A percentile compares a stretch with the other conserved stretches of the same genome.
These are phyloP conservation scores for Echinarachnius parma DNA, from an alignment of 53 echinoderm and acorn worm genomes.

Conservation along the genomic window DNA sequence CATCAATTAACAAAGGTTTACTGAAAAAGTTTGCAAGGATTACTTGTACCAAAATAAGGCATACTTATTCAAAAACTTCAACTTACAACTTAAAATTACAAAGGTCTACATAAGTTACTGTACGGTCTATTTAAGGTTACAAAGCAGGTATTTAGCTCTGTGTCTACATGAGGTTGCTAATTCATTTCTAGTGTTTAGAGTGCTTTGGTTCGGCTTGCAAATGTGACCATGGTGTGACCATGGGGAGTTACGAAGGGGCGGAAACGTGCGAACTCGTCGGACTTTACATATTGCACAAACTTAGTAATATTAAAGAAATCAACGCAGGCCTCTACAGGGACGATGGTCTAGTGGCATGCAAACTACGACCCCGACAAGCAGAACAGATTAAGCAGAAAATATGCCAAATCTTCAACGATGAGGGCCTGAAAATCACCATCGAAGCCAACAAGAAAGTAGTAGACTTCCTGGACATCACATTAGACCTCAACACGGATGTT, in stretches of 20 bases:
- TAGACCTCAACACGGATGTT: slow-evolving; percentile 23
- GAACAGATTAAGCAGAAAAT: slow-evolving; percentile 30
- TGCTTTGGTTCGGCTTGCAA: too few relatives aligned
- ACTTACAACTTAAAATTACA: too few relatives aligned
- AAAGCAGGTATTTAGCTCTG: too few relatives aligned
- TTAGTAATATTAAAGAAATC: neutral
- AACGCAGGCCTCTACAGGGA: slow-evolving; percentile 41
- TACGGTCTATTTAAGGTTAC: too few relatives aligned
- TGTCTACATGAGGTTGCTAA: too few relatives aligned
- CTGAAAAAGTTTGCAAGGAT: too few relatives aligned
- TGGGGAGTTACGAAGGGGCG: slow-evolving; percentile 42
- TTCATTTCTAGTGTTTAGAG: too few relatives aligned
- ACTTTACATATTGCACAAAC: slow-evolving; percentile 22
- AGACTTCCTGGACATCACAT: slow-evolving; percentile 37
- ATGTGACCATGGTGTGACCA: too few relatives aligned
- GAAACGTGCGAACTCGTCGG: slow-evolving; percentile 43
- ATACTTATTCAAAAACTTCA: too few relatives aligned
- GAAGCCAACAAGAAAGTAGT: slow-evolving; percentile 27
- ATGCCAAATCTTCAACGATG: slow-evolving; percentile 13
- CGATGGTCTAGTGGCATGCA: slow-evolving; percentile 34
- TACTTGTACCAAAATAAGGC: too few relatives aligned
- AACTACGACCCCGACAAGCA: neutral
- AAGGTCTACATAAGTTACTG: too few relatives aligned
- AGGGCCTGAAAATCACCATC: slow-evolving; percentile 35
- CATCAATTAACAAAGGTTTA: too few relatives aligned